Conservation (phyloP, 1,140 invertebrate species). For the Lysiphlebus fabarum region DNA sequence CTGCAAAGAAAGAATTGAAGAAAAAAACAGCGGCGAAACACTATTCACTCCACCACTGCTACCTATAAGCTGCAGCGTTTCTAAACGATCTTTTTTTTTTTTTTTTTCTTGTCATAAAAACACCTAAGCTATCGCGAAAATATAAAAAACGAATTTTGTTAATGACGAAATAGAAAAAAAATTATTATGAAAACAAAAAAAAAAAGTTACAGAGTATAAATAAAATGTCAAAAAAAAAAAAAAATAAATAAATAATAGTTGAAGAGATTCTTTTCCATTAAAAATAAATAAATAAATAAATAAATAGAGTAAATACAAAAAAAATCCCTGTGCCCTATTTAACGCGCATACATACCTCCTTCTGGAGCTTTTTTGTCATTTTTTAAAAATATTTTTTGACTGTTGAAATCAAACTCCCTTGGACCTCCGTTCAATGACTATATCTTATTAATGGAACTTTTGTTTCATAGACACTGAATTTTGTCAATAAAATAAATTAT, state of each 20-base stretch:
- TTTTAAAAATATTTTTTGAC: neutral
- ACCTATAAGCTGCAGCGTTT: conserved; percentile 49
- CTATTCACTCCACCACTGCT: conserved; percentile 33
- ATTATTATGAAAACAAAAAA: neutral
- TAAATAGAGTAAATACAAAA: neutral
- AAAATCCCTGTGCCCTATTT: conserved; percentile 11
- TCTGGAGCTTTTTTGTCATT: neutral
- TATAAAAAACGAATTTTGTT: neutral
- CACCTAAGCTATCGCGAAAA: conserved; percentile 16
- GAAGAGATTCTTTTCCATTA: neutral
- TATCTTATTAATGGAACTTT: too few species aligned
- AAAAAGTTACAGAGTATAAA: neutral
- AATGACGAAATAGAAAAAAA: too few species aligned
- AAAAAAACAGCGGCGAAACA: conserved; percentile 20
- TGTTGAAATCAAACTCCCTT: conserved; percentile 1
- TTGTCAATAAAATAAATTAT: too few species aligned
- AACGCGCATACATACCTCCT: conserved; percentile 18
- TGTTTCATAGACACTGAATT: conserved; percentile 5
- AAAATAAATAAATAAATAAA: too few species aligned
- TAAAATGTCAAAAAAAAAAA: too few species aligned
- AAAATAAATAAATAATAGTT: too few species aligned
- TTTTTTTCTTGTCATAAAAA: conserved; percentile 1
- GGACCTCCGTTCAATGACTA: neutral
- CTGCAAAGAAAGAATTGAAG: conserved; percentile 44
- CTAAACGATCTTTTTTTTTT: conserved; percentile 31